Base-by-base conservation (phyloP, 2,113 vertebrate species). In the Corythornis cristatus region DNA sequence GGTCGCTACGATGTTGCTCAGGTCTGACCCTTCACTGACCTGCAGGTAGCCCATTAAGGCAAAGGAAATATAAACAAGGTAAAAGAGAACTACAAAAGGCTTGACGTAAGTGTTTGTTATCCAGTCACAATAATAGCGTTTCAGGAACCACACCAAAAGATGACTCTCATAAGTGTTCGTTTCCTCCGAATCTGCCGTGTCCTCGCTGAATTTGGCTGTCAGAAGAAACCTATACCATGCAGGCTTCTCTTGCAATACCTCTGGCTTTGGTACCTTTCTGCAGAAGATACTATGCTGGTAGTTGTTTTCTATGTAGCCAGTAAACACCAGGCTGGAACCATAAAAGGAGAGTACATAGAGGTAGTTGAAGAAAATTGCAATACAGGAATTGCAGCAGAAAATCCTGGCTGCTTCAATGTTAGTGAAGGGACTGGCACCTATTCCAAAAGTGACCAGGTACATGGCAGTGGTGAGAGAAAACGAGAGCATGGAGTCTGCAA, bases 31-130 rank as follows among this genome's bases (percentile, higher is more conserved):
- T 98, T 99, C 99, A 83, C 98, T 99, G 96, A 99, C 99, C 98
- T 99, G 99, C 92, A 99, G 97, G 97, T 99, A 99, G 96, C 99
- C 99, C 99, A 99, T 99, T 98, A 99, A 98, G 96, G 99, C 99
- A 97, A 99, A 99, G 94, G 99, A 99, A 98, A 99, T 98, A 98
- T 99, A 99, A 97, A 99, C 98, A 97, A 99, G 98, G 96, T 99
- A 99, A 97, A 99, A 99, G 97, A 99, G 99, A 95, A 99, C 99
- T 97, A 99, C 99, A 97, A 99, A 99, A 97, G 99, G 99, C 96
- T 99, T 99, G 93, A 99, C 99, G 0, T 99, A 99, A 67, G 99
- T 99, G 97, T 99, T 99, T 89, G 99, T 99, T 98, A 99, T 99
- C 99, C 99, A 99, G 98, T 99, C 99, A 96, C 99, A 99, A 96